A percentile compares a stretch with the other conserved stretches of the same genome.
Conservation (phyloP, 2,888 invertebrate species). For the Patella caerulea region DNA sequence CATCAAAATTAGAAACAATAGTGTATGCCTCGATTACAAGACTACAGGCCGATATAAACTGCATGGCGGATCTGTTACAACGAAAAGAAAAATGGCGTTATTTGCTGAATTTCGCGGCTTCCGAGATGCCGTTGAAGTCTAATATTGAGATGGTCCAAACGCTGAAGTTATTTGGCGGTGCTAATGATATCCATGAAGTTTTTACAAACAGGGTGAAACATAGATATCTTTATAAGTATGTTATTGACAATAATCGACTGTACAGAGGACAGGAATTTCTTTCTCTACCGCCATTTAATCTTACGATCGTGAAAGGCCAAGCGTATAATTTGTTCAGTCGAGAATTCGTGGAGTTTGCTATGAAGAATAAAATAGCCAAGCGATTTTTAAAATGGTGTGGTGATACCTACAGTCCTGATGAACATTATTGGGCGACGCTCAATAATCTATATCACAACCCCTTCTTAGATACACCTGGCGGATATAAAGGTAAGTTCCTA, state of each 20-base stretch:
- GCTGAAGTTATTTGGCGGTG: constrained; percentile 52
- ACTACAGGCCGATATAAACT: constrained; percentile 57
- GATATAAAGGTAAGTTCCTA: constrained; percentile 41
- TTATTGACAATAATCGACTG: constrained; percentile 28
- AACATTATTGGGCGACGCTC: constrained; percentile 62
- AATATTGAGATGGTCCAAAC: constrained; percentile 62
- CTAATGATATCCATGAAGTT: constrained; percentile 56
- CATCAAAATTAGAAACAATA: constrained; percentile 51
- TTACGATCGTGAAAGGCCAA: constrained; percentile 56
- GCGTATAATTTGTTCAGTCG: constrained; percentile 56
- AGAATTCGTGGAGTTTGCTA: constrained; percentile 52
- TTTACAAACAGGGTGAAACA: constrained; percentile 27
- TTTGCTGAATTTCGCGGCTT: constrained; percentile 60
- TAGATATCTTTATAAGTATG: constrained; percentile 20
- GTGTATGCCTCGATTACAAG: constrained; percentile 53
- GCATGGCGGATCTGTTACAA: constrained; percentile 49
- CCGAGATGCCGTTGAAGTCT: constrained; percentile 59
- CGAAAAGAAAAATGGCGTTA: constrained; percentile 52
- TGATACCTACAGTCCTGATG: constrained; percentile 60
- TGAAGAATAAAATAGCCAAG: constrained; percentile 39
- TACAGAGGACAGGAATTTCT: constrained; percentile 33
- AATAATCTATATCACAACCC: constrained; percentile 53
- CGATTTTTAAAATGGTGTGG: constrained; percentile 52
- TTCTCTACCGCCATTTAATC: constrained; percentile 40
- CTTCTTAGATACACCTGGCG: constrained; percentile 52